These are phyloP conservation scores for Chrysolina oricalcia DNA, from an alignment of 2,888 invertebrate genomes.

Conservation along the genomic window DNA sequence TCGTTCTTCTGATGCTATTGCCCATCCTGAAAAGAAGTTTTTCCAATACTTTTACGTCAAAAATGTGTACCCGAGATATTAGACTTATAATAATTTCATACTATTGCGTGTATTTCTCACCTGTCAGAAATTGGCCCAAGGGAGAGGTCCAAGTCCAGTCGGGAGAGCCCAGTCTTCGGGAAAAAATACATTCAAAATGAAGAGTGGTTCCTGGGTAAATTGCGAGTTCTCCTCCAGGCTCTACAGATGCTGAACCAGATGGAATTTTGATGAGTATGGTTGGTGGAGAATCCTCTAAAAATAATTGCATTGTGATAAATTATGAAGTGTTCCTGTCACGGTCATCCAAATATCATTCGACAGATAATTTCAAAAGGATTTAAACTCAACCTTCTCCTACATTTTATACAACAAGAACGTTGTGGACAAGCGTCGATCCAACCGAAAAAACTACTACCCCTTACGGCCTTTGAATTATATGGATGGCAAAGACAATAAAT, in stretches of 20 bases:
- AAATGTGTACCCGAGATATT: background rate
- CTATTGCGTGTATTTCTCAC: slow-evolving; percentile 70
- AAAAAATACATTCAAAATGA: slow-evolving; percentile 87
- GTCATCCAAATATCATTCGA: too few species aligned
- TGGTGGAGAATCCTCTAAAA: slow-evolving; percentile 86
- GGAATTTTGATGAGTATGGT: slow-evolving; percentile 85
- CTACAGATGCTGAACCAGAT: slow-evolving; percentile 86
- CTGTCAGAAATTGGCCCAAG: slow-evolving; percentile 84
- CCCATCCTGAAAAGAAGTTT: slow-evolving; percentile 80
- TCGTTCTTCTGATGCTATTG: slow-evolving; percentile 81
- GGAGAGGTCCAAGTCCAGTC: slow-evolving; percentile 93
- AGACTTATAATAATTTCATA: background rate
- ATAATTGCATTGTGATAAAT: background rate
- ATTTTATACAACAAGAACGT: too few species aligned
- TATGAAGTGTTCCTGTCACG: too few species aligned
- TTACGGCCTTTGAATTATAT: too few species aligned
- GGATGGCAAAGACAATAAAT: too few species aligned
- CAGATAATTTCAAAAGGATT: too few species aligned
- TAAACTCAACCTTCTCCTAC: too few species aligned
- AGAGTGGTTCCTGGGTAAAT: slow-evolving; percentile 87
- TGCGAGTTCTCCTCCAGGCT: slow-evolving; percentile 84
- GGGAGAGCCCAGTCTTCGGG: slow-evolving; percentile 84
- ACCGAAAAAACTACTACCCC: too few species aligned
- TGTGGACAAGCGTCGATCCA: too few species aligned
- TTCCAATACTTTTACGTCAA: too few species aligned